Percentiles rank a stretch among this genome's conserved stretches.
Conservation (phyloP, 2,888 invertebrate genomes). For the Leucoptera coffeella region DNA sequence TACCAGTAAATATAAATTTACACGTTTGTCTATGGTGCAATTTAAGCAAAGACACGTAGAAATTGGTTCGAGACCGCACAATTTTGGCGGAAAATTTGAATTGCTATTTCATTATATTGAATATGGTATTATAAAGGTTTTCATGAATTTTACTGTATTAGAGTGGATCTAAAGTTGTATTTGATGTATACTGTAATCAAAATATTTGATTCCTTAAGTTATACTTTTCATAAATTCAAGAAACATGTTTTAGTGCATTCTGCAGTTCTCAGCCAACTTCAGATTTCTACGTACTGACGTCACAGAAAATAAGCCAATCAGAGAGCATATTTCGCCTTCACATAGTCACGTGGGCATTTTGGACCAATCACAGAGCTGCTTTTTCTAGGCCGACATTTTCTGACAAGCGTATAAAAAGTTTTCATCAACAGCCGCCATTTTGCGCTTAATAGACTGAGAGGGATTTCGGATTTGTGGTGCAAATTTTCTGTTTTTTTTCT, state of each 20-base stretch:
- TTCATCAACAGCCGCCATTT: conserved; percentile 95
- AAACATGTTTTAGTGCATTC: conserved; percentile 10
- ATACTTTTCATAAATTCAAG: too few species aligned
- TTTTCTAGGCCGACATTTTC: conserved; percentile 58
- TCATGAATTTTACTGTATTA: too few species aligned
- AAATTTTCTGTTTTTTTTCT: conserved; percentile 61
- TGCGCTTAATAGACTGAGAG: conserved; percentile 75
- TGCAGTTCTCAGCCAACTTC: conserved; percentile 22
- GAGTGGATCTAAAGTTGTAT: too few species aligned
- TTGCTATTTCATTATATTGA: too few species aligned
- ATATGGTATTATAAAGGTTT: too few species aligned
- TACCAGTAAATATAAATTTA: too few species aligned
- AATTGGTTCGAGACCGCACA: too few species aligned
- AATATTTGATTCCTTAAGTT: too few species aligned
- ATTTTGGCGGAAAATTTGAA: too few species aligned
- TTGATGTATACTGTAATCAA: too few species aligned
- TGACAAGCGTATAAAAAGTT: conserved; percentile 95
- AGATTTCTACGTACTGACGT: conserved; percentile 37
- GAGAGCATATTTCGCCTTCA: conserved; percentile 40
- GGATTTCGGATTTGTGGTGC: conserved; percentile 69
- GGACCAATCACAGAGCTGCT: conserved; percentile 34
- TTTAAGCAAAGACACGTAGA: too few species aligned
- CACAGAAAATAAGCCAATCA: conserved; percentile 37
- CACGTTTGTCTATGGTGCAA: too few species aligned
- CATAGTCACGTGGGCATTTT: conserved; percentile 40